Evolutionary conservation across 1,140 invertebrate genomes (phyloP).

Genomic region (Tachypleus tridentatus): DNA sequence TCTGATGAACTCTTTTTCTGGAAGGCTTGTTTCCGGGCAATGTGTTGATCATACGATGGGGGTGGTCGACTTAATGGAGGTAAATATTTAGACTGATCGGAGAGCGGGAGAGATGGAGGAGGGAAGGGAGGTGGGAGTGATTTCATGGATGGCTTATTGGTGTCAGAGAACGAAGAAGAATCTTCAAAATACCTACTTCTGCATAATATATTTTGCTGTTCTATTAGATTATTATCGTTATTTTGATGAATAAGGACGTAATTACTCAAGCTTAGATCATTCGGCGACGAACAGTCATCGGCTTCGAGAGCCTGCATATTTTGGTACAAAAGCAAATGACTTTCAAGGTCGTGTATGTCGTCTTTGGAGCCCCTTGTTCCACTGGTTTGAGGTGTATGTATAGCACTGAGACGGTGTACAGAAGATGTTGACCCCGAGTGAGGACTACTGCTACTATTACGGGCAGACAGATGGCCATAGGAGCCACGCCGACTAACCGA

Average conservation of each 20-base stretch:
- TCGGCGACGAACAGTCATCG: background rate
- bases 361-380: slow-evolving; percentile 8
- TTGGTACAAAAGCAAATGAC: slow-evolving; percentile 13
- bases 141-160: background rate
- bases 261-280: background rate
- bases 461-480: slow-evolving; percentile 85
- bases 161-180: background rate
- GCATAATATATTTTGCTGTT: background rate
- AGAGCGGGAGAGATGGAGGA: background rate
- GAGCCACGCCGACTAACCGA: slow-evolving; percentile 44
- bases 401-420: slow-evolving; percentile 7
- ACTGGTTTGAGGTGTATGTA: slow-evolving; percentile 4
- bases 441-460: slow-evolving; percentile 34
- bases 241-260: background rate
- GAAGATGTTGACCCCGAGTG: slow-evolving; percentile 12
- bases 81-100: background rate
- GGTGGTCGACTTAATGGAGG: slow-evolving; percentile 6
- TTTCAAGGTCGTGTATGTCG: slow-evolving; percentile 7
- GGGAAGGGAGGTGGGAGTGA: background rate
- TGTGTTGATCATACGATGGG: slow-evolving; percentile 18
- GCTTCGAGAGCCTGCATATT: slow-evolving; percentile 17
- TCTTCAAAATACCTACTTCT: background rate
- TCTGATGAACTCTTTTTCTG: slow-evolving; percentile 16
- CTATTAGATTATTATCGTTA: background rate
- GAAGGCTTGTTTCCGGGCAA: slow-evolving; percentile 14